phyloP scores from a whole-genome alignment of 2,888 invertebrate genomes.

The Caenorhabditis sp. region DNA sequence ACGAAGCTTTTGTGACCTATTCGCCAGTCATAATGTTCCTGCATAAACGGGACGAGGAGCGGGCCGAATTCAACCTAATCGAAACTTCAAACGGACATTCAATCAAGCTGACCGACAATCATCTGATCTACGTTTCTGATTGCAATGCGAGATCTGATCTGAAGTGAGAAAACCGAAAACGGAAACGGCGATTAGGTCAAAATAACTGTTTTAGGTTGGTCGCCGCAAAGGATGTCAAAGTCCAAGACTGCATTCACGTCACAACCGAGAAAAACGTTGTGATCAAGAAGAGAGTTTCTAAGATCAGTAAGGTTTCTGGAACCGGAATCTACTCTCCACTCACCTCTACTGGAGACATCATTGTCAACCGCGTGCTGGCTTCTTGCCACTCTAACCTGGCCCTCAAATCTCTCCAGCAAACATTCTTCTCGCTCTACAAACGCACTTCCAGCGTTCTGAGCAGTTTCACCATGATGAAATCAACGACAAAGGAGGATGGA shows the following conservation, averaged over 20 bases:
- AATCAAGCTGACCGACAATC: conserved; percentile 78
- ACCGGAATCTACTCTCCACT: conserved; percentile 80
- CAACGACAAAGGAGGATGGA: conserved; percentile 27
- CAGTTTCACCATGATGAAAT: conserved; percentile 32
- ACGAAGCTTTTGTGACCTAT: conserved; percentile 78
- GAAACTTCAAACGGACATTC: conserved; percentile 64
- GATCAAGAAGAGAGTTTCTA: conserved; percentile 48
- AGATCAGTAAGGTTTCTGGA: conserved; percentile 62
- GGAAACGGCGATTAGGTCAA: conserved; percentile 1
- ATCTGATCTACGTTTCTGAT: conserved; percentile 77
- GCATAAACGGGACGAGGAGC: conserved; percentile 74
- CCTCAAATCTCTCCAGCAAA: conserved; percentile 79
- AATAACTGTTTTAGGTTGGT: conserved; percentile 45
- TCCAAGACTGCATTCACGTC: conserved; percentile 74
- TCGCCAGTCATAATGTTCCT: conserved; percentile 81
- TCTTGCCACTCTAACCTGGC: conserved; percentile 80
- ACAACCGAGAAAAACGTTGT: conserved; percentile 46
- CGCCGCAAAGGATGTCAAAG: conserved; percentile 66
- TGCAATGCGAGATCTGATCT: conserved; percentile 66
- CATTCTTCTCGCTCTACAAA: conserved; percentile 78
- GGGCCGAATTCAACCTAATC: conserved; percentile 75
- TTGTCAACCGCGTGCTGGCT: conserved; percentile 80
- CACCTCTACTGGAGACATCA: conserved; percentile 79
- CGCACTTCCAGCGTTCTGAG: conserved; percentile 42
- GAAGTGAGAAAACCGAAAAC: conserved; percentile 29